phyloP scores from a whole-genome alignment of 1,140 invertebrate genomes.

The Brachionus paranguensis region DNA sequence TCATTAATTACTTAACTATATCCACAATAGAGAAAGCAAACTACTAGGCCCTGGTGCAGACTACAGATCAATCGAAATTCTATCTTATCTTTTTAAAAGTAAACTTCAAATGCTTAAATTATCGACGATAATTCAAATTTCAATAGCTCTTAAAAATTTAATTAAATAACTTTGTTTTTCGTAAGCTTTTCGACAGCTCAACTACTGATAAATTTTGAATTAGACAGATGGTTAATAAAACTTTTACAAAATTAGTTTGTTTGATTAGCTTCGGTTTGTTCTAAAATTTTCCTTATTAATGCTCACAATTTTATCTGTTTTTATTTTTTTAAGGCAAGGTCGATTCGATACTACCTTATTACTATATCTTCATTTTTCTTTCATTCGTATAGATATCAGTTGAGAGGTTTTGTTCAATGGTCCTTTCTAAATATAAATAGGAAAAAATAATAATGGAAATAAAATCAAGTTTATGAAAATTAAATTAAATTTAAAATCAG shows the following conservation, averaged over 20 bases:
- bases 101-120: not conserved
- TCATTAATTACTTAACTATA: not conserved
- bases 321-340: not conserved
- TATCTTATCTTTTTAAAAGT: not conserved
- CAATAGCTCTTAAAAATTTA: constrained; percentile 1
- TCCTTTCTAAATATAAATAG: too few relatives aligned
- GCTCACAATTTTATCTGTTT: not conserved
- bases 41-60: not conserved
- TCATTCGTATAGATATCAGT: too few relatives aligned
- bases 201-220: not conserved
- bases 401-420: too few relatives aligned
- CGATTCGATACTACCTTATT: not conserved
- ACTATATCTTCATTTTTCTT: not conserved
- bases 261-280: not conserved
- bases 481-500: too few relatives aligned
- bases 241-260: not conserved
- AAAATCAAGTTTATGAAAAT: too few relatives aligned
- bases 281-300: not conserved
- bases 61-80: not conserved
- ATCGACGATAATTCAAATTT: not conserved
- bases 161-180: not conserved
- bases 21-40: not conserved
- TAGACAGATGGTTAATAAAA: not conserved
- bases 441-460: too few relatives aligned
- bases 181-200: not conserved